Base-by-base conservation (phyloP, 2,888 invertebrate genomes). In the Hemaris fuciformis region DNA sequence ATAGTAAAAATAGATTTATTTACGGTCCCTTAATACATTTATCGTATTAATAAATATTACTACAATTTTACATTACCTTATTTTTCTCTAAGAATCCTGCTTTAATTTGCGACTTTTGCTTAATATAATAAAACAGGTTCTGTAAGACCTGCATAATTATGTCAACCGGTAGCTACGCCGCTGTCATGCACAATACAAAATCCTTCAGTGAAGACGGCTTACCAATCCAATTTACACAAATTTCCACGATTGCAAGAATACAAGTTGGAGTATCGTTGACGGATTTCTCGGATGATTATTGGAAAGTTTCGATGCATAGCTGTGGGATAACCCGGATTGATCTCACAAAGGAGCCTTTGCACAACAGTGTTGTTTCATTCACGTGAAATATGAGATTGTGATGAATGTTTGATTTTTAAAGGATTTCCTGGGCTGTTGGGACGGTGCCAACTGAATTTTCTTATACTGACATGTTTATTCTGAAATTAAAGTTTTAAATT, bases 241-340 rank as follows among this genome's bases (percentile, higher is more conserved):
- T 59, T 15, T 34, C 34, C 20, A 43, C 22, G 31, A 15, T 46
- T n/a, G 31, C 31, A 46, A 18, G 34, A 48, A 15, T 15, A 48
- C 5, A 23, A 23, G 34, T 48, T 48, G 23, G 31, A 38, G 25
- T 34, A 3, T 34, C 60, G 25, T 22, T 60, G 53, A n/a, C 85
- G 86, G 84, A 87, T 87, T 86, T 72, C 70, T 76, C 77, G 77
- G 84, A 88, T 87, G 87, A 85, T 87, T 85, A 89, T 89, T 87
- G 88, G 87, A 87, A 87, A 86, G 74, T 85, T 84, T 75, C 73
- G 67, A 67, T 67, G 64, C 71, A 78, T 80, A 73, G 66, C 81
- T 76, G 45, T 31, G 57, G 71, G 76, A 77, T 80, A 80, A 77
- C 77, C 70, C 67, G 70, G 71, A 79, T 79, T 78, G 71, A 63